Percentiles rank a stretch among this genome's conserved stretches.
Conservation (phyloP, 2,113 vertebrate species). For the Dryoscopus gambensis region DNA sequence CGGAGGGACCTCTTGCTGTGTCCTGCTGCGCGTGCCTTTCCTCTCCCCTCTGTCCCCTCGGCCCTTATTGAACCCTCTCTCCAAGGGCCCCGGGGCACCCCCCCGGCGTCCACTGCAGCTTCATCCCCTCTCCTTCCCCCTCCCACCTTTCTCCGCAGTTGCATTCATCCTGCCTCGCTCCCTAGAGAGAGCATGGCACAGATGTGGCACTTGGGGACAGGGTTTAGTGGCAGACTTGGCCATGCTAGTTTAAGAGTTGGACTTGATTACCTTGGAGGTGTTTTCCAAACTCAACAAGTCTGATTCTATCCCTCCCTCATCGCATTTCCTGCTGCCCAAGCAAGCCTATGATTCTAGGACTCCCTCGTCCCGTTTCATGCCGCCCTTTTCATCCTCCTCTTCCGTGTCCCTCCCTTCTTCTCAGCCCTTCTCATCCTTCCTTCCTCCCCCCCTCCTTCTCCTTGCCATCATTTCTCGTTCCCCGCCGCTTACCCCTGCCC, state of each 20-base stretch:
- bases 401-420: not conserved
- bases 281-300: not conserved
- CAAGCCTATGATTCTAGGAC: too few species aligned
- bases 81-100: not conserved
- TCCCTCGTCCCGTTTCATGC: not conserved
- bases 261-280: too few species aligned
- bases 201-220: not conserved
- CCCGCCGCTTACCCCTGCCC: too few species aligned
- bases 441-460: not conserved
- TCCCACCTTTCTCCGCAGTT: not conserved
- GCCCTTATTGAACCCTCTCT: not conserved
- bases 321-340: fast-evolving
- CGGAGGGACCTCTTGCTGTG: not conserved
- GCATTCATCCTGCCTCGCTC: not conserved
- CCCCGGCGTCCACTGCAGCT: not conserved
- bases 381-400: not conserved
- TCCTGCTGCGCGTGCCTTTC: not conserved
- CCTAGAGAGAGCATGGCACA: fast-evolving
- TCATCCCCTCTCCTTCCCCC: not conserved
- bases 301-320: too few species aligned
- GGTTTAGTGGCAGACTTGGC: not conserved
- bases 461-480: not conserved
- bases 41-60: not conserved
- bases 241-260: not conserved
- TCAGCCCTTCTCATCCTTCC: not conserved